Base-by-base conservation (phyloP, 2,888 invertebrate species). In the Trissolcus brochymenae region DNA sequence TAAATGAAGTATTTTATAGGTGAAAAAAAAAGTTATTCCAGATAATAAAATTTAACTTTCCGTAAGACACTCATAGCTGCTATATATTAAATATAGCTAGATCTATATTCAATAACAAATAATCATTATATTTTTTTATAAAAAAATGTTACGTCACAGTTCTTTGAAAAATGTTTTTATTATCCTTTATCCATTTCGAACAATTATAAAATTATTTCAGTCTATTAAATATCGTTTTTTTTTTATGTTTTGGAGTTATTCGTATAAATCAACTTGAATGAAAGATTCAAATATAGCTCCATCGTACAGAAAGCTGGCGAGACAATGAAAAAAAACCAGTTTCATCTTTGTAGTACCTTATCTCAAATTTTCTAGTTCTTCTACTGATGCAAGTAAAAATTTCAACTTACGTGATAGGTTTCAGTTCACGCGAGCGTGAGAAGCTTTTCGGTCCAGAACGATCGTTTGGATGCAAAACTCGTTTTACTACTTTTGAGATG, bases 401-500 rank as follows among this genome's bases (percentile, higher is more conserved):
- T 53, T 43, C 9, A 41, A 53, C 56, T 66, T 35, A 66, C 29
- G 49, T 4, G 40, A 56, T 56, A 50, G 65, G 65, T 56, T 35
- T 35, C 56, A 56, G 49, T n/a, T 11, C 4, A 50, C 29, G 29
- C 11, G 65, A 66, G 49, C 65, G 65, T 66, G 65, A 66, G 65
- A 66, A 66, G 65, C 6, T n/a, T 17, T n/a, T 17, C 57, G 87
- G 85, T 87, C 85, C 87, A 87, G 82, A 71, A 9, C 35, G 61
- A 54, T 41, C 50, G 6, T 41, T 51, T 2, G 35, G 35, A 29
- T 19, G 14, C n/a, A 19, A 51, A 51, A 61, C 61, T 46, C 16
- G 46, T 46, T 46, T 46, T 16, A 16, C 14, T 46, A 16, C 16
- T 46, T n/a, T n/a, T 46, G 14, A 46, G 11, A 46, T 46, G 14